Evolutionary conservation across 2,888 invertebrate genomes (phyloP), one percentile per base, ranked within the genome.

Genomic region (Melanophora roralis): DNA sequence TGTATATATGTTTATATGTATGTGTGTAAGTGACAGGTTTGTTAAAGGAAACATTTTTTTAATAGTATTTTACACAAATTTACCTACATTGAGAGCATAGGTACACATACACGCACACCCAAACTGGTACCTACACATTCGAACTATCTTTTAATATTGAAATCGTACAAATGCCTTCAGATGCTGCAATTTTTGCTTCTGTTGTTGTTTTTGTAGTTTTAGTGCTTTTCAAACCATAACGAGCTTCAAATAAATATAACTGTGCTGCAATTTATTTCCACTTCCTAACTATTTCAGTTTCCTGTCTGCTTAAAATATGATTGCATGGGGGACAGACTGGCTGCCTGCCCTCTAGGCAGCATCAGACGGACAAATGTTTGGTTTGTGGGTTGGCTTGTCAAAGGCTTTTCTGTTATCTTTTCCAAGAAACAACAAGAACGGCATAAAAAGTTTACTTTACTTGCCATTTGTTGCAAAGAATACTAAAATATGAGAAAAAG

Each of bases 241-340:
- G 9, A 69, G 47, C 23, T 36, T 23, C 34, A 45, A 57, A 23
- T 36, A 68, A 57, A 57, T 43, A 36, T 34, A 57, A 68, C 45
- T 57, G 38, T 36, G 34, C 6, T 47, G 38, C 57, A 47, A 57
- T 69, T 67, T 45, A 21, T 43, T 45, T 55, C 43, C 32, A n/a
- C 55, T 55, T 40, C 19, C 57, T 23, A 40, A 40, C 40, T 40
- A 45, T 19, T 47, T 27, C 27, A n/a, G 51, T 67, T 67, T 53
- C 53, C 65, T 67, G 65, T 67, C 65, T 53, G n/a, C 16, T 40
- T 53, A n/a, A 67, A 53, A 27, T 19, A 65, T 32, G 23, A 8
- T 32, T 49, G 27, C 16, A 14, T 49, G 23, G 49, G n/a, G 23
- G 51, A 8, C n/a, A 14, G 51, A 2, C 51, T 51, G 14, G 3